A percentile compares a stretch with the other conserved stretches of the same genome.
phyloP scores from a whole-genome alignment of 2,888 invertebrate genomes.

The Platycheirus albimanus region DNA sequence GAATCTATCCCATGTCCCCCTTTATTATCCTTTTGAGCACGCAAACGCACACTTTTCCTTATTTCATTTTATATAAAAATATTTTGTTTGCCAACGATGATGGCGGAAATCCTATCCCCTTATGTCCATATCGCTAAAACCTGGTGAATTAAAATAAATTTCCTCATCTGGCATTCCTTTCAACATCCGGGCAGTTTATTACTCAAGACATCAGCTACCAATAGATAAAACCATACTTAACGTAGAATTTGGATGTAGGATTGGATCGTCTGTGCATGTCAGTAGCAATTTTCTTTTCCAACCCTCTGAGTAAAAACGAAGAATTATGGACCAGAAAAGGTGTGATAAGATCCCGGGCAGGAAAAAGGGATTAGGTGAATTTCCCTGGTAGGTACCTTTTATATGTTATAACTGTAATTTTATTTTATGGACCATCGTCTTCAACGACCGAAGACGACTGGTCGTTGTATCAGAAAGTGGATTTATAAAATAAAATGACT shows the following conservation, averaged over 20 bases:
- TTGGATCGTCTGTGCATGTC: neutral
- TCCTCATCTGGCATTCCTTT: conserved; percentile 43
- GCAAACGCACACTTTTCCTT: conserved; percentile 18
- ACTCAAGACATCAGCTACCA: conserved; percentile 32
- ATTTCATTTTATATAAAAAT: neutral
- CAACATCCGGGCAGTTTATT: conserved; percentile 40
- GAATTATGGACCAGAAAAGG: conserved; percentile 32
- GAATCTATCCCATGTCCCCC: conserved; percentile 4
- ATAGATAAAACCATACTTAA: conserved; percentile 20
- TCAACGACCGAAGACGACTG: conserved; percentile 18
- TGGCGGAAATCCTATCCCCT: conserved; percentile 18
- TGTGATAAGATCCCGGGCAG: conserved; percentile 42
- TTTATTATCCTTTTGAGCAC: conserved; percentile 33
- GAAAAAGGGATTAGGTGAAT: conserved; percentile 42
- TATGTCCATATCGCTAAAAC: conserved; percentile 28
- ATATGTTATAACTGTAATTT: conserved; percentile 37
- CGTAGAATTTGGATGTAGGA: neutral
- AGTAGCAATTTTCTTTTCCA: conserved; percentile 27
- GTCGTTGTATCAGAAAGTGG: conserved; percentile 34
- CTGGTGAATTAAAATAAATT: conserved; percentile 54
- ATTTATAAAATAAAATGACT: conserved; percentile 44
- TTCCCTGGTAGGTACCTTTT: conserved; percentile 22
- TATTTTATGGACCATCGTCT: conserved; percentile 33
- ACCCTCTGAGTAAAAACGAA: conserved; percentile 16
- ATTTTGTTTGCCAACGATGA: neutral